Evolutionary conservation across 2,797 vertebrate species (phyloP), one percentile per base, ranked within the genome.

Genomic region (Diplodus puntazzo): DNA sequence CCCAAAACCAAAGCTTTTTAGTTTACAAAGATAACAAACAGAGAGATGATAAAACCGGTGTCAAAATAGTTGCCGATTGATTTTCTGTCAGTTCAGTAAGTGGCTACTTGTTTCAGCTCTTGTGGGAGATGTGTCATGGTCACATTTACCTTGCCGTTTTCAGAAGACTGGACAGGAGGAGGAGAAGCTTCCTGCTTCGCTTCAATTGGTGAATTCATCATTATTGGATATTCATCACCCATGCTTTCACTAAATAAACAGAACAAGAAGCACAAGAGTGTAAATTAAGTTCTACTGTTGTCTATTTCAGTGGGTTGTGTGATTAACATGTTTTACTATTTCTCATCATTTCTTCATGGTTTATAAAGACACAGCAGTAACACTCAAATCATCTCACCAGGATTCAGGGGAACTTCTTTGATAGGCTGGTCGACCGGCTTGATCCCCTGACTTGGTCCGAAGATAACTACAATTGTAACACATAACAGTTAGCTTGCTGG

Each of bases 151-250:
- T 64, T 63, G 59, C 13, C 39, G 5, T 63, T 61, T 18, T 34
- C 69, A 18, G 58, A 21, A 9, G 71, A 55, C 27, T 66, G 45
- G n/a, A 61, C 54, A 18, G 65, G 0, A 68, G 43, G 39, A 18
- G 60, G 11, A 14, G n/a, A 39, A 5, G 13, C 25, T 34, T 78
- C 55, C 25, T 0, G 17, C 20, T 60, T 50, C 12, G 6, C 63
- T 53, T 65, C 79, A 17, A 34, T 63, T 0, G 54, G 18, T 62
- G 69, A 82, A 61, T 46, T 83, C 80, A 73, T 79, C 11, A 5
- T 30, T 0, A 34, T 3, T 0, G 11, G 52, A 43, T 68, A n/a
- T 54, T 67, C 58, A 21, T 1, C 16, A 50, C 39, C 6, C 42
- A 70, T 42, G 54, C 68, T 57, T 25, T 73, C 58, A 64, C 79